Conservation (phyloP, 2,888 invertebrate genomes). For the Heliconius hortense region DNA sequence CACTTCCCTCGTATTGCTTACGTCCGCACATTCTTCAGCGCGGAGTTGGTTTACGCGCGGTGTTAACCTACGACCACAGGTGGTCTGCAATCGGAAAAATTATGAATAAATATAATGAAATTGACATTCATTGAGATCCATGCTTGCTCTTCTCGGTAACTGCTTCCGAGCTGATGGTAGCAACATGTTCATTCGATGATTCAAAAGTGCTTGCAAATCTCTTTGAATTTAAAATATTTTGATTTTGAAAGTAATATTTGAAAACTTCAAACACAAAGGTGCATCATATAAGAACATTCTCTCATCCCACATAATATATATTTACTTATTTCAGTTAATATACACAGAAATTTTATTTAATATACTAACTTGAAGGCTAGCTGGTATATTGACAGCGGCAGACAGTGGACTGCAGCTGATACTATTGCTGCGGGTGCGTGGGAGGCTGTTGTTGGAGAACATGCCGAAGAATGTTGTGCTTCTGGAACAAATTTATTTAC, state of each 20-base stretch:
- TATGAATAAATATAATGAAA: neutral
- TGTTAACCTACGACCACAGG: slow-evolving; percentile 84
- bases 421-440: slow-evolving; percentile 92
- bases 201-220: too few species aligned
- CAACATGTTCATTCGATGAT: too few species aligned
- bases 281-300: too few species aligned
- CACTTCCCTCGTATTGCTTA: slow-evolving; percentile 90
- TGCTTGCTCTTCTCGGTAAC: too few species aligned
- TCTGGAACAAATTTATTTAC: slow-evolving; percentile 64
- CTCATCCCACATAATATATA: too few species aligned
- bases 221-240: too few species aligned
- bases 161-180: too few species aligned
- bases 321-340: too few species aligned
- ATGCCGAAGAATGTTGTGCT: slow-evolving; percentile 87
- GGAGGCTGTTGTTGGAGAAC: slow-evolving; percentile 85
- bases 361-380: slow-evolving; percentile 51
- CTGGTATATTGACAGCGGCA: slow-evolving; percentile 59
- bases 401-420: slow-evolving; percentile 91
- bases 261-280: too few species aligned
- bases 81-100: slow-evolving; percentile 20
- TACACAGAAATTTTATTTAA: neutral
- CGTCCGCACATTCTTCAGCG: slow-evolving; percentile 93
- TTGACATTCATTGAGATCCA: too few species aligned
- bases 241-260: too few species aligned
- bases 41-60: slow-evolving; percentile 94